Evolutionary conservation across 2,113 vertebrate genomes (phyloP), one percentile per base, ranked within the genome.

Genomic region (Eurypyga helias): DNA sequence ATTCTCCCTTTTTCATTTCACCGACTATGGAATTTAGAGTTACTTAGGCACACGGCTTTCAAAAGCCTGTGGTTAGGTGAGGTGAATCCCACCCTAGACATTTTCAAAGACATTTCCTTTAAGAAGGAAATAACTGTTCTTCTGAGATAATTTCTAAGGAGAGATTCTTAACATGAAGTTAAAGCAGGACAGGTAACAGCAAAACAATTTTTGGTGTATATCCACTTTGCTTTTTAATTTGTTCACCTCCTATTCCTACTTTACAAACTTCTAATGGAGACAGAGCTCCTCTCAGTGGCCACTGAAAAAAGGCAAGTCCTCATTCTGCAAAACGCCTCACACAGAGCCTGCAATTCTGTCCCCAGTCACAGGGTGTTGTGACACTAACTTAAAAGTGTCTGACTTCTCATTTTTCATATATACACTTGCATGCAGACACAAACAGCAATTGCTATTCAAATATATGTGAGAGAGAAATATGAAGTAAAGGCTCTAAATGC

Each of bases 201-300:
- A 82, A 69, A 73, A 45, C 18, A 58, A 5, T 51, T 87, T 92
- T 93, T 73, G 20, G 23, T 84, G 33, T 83, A 10, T 34, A 31
- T 87, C 2, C 51, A 5, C 19, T 51, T 71, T 7, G 5, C 29
- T 58, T 51, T 91, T 55, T 38, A 33, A 43, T 83, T 66, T 83
- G 14, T 19, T 66, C 1, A 1, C 48, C 54, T 82, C 7, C 5
- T 41, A 0, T 38, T 81, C 34, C 12, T 72, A 20, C 21, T 57
- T 64, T 12, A 25, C 18, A 65, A 48, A 41, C 52, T 94, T 86
- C 84, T 52, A 82, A 33, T 94, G 73, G 86, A 61, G 73, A n/a
- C 69, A 93, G 81, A 97, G 97, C 95, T 55, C 97, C 97, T 67
- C 93, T 93, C 95, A 57, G 96, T 79, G 96, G 95, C 79, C 66